Conservation (phyloP, 30 jellyfish, hydroid and myxozoan species). For the Hydractinia symbiolongicarpus region DNA sequence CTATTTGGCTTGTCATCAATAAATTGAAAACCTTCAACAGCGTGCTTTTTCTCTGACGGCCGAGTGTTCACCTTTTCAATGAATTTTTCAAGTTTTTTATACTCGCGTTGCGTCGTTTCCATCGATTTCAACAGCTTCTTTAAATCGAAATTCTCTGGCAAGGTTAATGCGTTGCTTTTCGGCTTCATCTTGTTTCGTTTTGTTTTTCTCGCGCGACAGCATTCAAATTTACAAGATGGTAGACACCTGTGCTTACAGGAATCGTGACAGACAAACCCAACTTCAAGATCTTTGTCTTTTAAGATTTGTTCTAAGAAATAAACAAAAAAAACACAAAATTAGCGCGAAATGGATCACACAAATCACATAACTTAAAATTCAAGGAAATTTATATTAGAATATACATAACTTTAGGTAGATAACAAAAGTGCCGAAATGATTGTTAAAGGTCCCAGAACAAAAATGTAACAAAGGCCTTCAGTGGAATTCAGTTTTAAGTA, state of each 20-base stretch:
- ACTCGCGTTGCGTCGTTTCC: conserved; percentile 31
- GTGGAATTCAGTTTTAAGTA: too few relatives aligned
- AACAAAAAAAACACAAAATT: background rate
- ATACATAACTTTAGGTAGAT: too few relatives aligned
- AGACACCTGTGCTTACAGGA: conserved; percentile 26
- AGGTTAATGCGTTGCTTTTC: background rate
- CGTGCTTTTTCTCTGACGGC: background rate
- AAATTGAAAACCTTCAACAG: background rate
- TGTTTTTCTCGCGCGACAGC: conserved; percentile 14
- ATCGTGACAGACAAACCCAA: conserved; percentile 28
- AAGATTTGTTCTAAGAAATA: conserved; percentile 18
- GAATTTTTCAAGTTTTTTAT: background rate
- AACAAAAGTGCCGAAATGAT: too few relatives aligned
- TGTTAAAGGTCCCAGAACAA: too few relatives aligned
- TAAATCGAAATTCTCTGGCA: conserved; percentile 17
- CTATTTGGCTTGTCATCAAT: background rate
- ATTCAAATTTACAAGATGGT: conserved; percentile 32
- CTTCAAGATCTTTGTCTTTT: conserved; percentile 24
- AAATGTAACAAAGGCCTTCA: too few relatives aligned
- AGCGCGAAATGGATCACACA: too few relatives aligned
- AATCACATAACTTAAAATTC: too few relatives aligned
- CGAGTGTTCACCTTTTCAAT: conserved; percentile 19
- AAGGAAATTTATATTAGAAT: too few relatives aligned
- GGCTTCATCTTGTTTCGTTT: background rate
- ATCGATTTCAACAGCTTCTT: conserved; percentile 27